A percentile compares a stretch with the other conserved stretches of the same genome.
These are phyloP conservation scores for Arrhopalites spinosus DNA, from an alignment of 2,888 invertebrate species.

Conservation along the genomic window DNA sequence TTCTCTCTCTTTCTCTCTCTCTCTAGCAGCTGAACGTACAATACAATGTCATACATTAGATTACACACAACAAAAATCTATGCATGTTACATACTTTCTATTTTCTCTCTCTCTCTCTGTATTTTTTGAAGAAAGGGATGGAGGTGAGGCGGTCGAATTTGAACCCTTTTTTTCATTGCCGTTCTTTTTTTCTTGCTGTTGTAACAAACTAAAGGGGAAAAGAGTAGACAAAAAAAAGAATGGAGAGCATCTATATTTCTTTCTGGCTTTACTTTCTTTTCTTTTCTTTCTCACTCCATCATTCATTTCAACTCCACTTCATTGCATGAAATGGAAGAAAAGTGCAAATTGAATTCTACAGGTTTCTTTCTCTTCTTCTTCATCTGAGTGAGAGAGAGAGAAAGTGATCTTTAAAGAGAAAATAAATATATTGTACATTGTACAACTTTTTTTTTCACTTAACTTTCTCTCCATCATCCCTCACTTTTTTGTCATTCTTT, in stretches of 20 bases:
- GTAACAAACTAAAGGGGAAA: too few species aligned
- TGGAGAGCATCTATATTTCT: too few species aligned
- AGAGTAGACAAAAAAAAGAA: too few species aligned
- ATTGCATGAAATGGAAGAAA: conserved; percentile 6
- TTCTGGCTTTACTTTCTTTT: too few species aligned
- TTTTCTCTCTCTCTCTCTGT: background rate
- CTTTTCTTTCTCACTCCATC: background rate
- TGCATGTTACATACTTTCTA: background rate
- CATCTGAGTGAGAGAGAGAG: background rate
- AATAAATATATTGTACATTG: background rate
- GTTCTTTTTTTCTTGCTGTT: too few species aligned
- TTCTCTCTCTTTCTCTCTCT: too few species aligned
- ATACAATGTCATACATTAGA: background rate
- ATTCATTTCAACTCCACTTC: background rate
- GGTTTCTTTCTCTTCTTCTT: conserved; percentile 4
- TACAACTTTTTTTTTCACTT: too few species aligned
- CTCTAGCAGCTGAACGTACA: too few species aligned
- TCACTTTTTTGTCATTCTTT: background rate
- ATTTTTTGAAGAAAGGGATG: background rate
- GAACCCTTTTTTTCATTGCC: background rate
- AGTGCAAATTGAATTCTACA: conserved; percentile 22
- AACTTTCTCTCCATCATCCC: background rate
- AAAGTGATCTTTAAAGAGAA: background rate
- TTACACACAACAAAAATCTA: too few species aligned
- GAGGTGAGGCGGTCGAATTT: background rate